A percentile compares a stretch with the other conserved stretches of the same genome.
These are phyloP conservation scores for Trididemnum miniatum DNA, from an alignment of 23 tunicate species.

Conservation along the genomic window DNA sequence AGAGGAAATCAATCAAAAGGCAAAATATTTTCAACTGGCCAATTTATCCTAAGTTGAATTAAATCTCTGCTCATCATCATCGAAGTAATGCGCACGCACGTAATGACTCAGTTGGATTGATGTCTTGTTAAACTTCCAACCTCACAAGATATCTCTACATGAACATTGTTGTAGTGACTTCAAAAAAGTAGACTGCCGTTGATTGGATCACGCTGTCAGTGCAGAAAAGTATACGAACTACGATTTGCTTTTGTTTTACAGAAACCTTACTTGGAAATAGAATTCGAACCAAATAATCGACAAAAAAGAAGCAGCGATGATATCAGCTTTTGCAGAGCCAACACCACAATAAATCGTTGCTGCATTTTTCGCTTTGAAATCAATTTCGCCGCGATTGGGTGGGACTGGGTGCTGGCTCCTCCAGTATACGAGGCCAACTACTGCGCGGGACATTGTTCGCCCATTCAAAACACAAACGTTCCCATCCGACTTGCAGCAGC, in stretches of 20 bases:
- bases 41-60: too few species aligned
- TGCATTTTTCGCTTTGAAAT: constrained; percentile 57
- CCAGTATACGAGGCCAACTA: constrained; percentile 39
- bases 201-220: too few species aligned
- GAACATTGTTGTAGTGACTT: too few species aligned
- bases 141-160: too few species aligned
- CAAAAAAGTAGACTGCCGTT: too few species aligned
- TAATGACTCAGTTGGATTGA: too few species aligned
- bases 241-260: constrained; percentile 38
- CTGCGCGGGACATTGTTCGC: constrained; percentile 71
- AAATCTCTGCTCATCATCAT: too few species aligned
- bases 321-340: constrained; percentile 3
- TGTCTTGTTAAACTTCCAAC: too few species aligned
- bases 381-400: constrained; percentile 52
- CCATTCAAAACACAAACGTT: constrained; percentile 18
- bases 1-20: too few species aligned
- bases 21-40: too few species aligned
- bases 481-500: constrained; percentile 28
- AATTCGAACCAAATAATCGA: constrained; percentile 25
- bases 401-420: constrained; percentile 74
- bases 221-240: too few species aligned
- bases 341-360: constrained; percentile 37
- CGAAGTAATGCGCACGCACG: too few species aligned
- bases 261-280: constrained; percentile 71
- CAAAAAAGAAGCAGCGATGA: constrained; percentile 31